Evolutionary conservation across 2,113 vertebrate species (phyloP), one percentile per base, ranked within the genome.

Genomic region (Excalfactoria chinensis): DNA sequence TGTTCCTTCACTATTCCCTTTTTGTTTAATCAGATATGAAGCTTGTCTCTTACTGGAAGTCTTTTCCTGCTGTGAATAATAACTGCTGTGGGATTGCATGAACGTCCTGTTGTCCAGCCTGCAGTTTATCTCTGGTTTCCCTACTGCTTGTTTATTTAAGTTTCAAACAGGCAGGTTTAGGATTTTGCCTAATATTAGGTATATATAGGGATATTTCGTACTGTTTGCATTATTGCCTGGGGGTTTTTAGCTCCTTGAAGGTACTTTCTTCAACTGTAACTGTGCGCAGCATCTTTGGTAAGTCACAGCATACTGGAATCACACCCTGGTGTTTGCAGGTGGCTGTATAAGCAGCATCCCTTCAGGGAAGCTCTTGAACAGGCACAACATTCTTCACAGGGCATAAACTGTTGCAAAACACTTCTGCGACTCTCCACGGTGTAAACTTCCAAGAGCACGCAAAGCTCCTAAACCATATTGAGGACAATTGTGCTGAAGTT

Each of bases 231-330:
- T 80, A 34, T 17, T n/a, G 59, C 20, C 56, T 14, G 13, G 15
- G 40, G 34, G 7, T 30, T 30, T 51, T 7, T 23, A 25, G 53
- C 73, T 92, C 70, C 70, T 49, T n/a, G 68, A 51, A 73, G 63
- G n/a, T 60, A 28, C 4, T 44, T 90, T 77, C 64, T 12, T 2
- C 51, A 41, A 46, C 35, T 51, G n/a, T 34, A 23, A 51, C 23
- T 20, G 16, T 9, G 17, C 55, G 30, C 67, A 60, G 46, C 15
- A 1, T 55, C 51, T 62, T 73, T 26, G 6, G 21, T 18, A 70
- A 63, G 2, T 17, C 0, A 0, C 48, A 20, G 40, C 26, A 5
- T 25, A 3, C 14, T 26, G 35, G 16, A 20, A 3, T 41, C 13
- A 7, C 37, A 28, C 2, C 18, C 34, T 66, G 67, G 74, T 35